A percentile compares a stretch with the other conserved stretches of the same genome.
Evolutionary conservation across 2,113 vertebrate genomes (phyloP).

Genomic region (Percopsis transmontana): DNA sequence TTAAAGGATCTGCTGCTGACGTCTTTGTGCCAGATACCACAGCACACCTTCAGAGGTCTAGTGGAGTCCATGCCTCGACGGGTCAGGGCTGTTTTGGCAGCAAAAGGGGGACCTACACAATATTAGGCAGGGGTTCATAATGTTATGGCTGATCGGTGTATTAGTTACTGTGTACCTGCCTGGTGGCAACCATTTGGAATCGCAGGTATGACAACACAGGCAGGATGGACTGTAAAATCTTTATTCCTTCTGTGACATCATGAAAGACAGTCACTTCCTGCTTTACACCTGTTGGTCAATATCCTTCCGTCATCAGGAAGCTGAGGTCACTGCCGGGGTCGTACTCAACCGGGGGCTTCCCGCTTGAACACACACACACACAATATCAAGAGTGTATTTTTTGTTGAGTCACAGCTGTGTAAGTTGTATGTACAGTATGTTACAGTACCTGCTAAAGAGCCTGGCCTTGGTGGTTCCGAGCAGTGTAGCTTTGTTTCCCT

Average conservation of each 20-base stretch:
- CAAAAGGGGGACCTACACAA: too few species aligned
- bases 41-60: too few species aligned
- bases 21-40: too few species aligned
- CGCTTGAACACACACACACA: slow-evolving; percentile 64
- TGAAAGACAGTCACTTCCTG: background rate
- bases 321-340: slow-evolving; percentile 84
- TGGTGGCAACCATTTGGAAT: too few species aligned
- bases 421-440: background rate
- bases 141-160: too few species aligned
- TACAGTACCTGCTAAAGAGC: slow-evolving; percentile 81
- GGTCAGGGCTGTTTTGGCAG: too few species aligned
- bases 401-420: background rate
- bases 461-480: slow-evolving; percentile 82
- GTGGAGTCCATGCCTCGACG: too few species aligned
- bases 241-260: background rate
- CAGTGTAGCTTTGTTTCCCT: slow-evolving; percentile 82
- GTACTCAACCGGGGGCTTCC: slow-evolving; percentile 77
- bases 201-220: too few species aligned
- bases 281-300: slow-evolving; percentile 30
- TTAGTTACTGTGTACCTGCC: too few species aligned
- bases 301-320: slow-evolving; percentile 75
- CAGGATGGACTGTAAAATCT: background rate
- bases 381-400: background rate
- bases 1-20: too few species aligned
- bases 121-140: too few species aligned